Evolutionary conservation across 2,888 invertebrate species (phyloP).

Genomic region (Vanessa cardui): DNA sequence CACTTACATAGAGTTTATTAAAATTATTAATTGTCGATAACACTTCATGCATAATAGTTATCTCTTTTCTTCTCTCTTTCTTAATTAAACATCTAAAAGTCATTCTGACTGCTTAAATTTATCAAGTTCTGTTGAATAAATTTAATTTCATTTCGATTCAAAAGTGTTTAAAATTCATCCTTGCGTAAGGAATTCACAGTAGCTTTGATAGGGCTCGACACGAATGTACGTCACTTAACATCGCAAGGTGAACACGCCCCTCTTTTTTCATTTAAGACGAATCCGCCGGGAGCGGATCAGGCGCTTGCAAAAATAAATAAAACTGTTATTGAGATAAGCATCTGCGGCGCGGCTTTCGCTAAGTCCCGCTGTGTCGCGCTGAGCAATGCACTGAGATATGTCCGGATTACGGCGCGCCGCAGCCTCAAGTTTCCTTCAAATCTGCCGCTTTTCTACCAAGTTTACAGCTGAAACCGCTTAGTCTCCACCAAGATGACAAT

Average conservation of each 20-base stretch:
- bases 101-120: not conserved
- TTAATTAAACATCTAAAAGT: too few relatives aligned
- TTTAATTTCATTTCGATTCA: slow-evolving; percentile 3
- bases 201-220: slow-evolving; percentile 24
- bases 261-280: slow-evolving; percentile 77
- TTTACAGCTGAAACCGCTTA: slow-evolving; percentile 73
- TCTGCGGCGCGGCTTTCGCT: slow-evolving; percentile 80
- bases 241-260: slow-evolving; percentile 51
- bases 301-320: slow-evolving; percentile 81
- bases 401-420: slow-evolving; percentile 72
- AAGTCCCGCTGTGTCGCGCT: slow-evolving; percentile 80
- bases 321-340: slow-evolving; percentile 83
- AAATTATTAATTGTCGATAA: too few relatives aligned
- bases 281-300: slow-evolving; percentile 76
- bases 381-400: slow-evolving; percentile 81
- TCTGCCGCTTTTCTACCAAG: slow-evolving; percentile 68
- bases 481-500: slow-evolving; percentile 50
- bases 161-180: slow-evolving; percentile 6
- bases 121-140: not conserved
- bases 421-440: slow-evolving; percentile 61
- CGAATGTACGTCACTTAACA: slow-evolving; percentile 38
- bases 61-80: too few relatives aligned
- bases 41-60: too few relatives aligned
- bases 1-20: too few relatives aligned
- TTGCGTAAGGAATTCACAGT: slow-evolving; percentile 19